These are phyloP conservation scores for Acanthosoma haemorrhoidale DNA, from an alignment of 2,888 invertebrate genomes.

Conservation along the genomic window DNA sequence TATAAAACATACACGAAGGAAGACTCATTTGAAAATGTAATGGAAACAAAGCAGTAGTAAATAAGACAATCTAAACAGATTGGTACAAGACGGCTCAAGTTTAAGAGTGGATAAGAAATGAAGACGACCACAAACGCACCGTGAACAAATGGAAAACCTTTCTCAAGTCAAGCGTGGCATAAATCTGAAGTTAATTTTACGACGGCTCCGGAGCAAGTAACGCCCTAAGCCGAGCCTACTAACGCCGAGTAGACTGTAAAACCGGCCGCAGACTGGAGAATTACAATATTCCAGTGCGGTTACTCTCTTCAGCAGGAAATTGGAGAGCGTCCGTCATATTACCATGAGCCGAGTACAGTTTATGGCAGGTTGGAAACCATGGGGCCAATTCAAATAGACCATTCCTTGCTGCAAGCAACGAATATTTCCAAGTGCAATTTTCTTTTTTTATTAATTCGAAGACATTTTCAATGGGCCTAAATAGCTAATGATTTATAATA, in stretches of 20 bases:
- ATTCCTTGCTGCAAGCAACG: too few relatives aligned
- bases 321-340: background rate
- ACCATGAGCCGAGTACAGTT: too few relatives aligned
- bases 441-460: too few relatives aligned
- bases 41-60: background rate
- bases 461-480: too few relatives aligned
- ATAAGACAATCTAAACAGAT: background rate
- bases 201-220: background rate
- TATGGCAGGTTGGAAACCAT: too few relatives aligned
- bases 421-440: too few relatives aligned
- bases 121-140: background rate
- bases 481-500: too few relatives aligned
- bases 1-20: too few relatives aligned
- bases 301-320: background rate
- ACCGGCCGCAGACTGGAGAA: background rate
- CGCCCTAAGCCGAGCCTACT: background rate
- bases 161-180: background rate
- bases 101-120: background rate
- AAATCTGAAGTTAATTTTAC: background rate
- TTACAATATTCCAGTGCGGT: background rate
- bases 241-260: background rate
- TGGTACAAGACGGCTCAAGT: too few relatives aligned
- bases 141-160: slow-evolving; percentile 5
- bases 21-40: too few relatives aligned
- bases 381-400: too few relatives aligned